Conservation (phyloP, 2,888 invertebrate species). For the Agrochola lota region DNA sequence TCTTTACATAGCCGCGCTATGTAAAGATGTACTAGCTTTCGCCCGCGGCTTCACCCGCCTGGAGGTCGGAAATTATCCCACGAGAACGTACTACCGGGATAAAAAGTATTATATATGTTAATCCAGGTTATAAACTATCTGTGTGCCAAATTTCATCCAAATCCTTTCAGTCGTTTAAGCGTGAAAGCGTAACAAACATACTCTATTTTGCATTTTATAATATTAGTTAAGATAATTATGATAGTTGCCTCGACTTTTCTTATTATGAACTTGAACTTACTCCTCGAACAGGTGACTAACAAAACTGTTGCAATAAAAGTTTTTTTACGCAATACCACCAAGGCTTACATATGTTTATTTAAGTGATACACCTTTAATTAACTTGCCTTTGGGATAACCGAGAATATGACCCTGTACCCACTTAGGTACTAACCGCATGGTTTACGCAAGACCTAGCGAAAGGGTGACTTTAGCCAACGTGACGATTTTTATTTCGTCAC, state of each 20-base stretch:
- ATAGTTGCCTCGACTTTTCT: conserved; percentile 4
- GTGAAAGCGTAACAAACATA: too few relatives aligned
- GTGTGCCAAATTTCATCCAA: too few relatives aligned
- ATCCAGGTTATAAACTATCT: too few relatives aligned
- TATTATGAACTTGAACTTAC: conserved; percentile 40
- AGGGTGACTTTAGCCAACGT: conserved; percentile 20
- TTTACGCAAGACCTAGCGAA: conserved; percentile 8
- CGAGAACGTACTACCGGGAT: too few relatives aligned
- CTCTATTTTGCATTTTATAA: too few relatives aligned
- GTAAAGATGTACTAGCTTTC: too few relatives aligned
- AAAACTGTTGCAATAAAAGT: conserved; percentile 36
- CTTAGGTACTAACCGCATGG: conserved; percentile 8
- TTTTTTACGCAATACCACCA: conserved; percentile 25
- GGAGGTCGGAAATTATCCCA: too few relatives aligned
- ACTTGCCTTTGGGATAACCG: conserved; percentile 45
- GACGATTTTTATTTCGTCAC: not conserved
- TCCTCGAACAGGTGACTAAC: conserved; percentile 21
- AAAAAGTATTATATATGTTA: too few relatives aligned
- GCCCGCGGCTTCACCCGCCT: too few relatives aligned
- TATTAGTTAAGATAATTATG: too few relatives aligned
- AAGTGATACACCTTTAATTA: conserved; percentile 46
- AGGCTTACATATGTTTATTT: conserved; percentile 38
- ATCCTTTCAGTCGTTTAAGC: too few relatives aligned
- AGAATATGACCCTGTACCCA: conserved; percentile 27
- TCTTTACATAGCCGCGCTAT: too few relatives aligned